A percentile compares a stretch with the other conserved stretches of the same genome.
Evolutionary conservation across 2,888 invertebrate genomes (phyloP).

Genomic region (Vanessa cardui): DNA sequence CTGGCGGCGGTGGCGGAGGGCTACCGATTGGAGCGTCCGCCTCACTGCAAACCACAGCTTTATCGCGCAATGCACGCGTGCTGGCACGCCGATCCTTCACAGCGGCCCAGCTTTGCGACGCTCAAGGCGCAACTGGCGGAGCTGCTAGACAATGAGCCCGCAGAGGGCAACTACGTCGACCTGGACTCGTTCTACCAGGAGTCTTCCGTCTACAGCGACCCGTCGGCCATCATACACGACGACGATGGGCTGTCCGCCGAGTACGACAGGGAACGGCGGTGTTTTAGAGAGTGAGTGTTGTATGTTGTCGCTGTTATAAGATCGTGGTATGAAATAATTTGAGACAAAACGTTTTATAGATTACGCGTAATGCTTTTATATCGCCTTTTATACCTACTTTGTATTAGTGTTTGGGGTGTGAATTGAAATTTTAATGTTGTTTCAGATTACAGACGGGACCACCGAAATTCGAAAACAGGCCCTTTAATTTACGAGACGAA

Average conservation of each 20-base stretch:
- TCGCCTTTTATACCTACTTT: not conserved
- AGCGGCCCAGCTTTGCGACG: slow-evolving; percentile 88
- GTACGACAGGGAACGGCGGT: slow-evolving; percentile 72
- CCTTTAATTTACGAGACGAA: slow-evolving; percentile 73
- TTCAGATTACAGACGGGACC: slow-evolving; percentile 67
- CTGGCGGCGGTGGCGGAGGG: slow-evolving; percentile 90
- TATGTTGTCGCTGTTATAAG: not conserved
- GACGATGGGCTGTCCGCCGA: slow-evolving; percentile 77
- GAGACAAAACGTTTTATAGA: not conserved
- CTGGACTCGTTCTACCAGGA: slow-evolving; percentile 86
- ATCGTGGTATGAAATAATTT: too few species aligned
- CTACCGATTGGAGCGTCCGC: slow-evolving; percentile 89
- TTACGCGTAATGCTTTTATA: not conserved
- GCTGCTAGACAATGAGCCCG: slow-evolving; percentile 83
- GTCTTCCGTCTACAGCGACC: slow-evolving; percentile 82
- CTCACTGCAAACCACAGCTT: slow-evolving; percentile 87
- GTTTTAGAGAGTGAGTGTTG: slow-evolving; percentile 74
- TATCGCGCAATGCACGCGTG: slow-evolving; percentile 80
- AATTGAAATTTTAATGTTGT: not conserved
- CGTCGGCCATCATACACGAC: slow-evolving; percentile 78
- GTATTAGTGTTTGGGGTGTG: not conserved
- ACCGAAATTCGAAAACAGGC: slow-evolving; percentile 70
- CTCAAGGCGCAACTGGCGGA: slow-evolving; percentile 83
- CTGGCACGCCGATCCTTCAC: slow-evolving; percentile 87
- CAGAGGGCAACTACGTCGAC: slow-evolving; percentile 86